Percentiles rank a stretch among this genome's conserved stretches.
Conservation (phyloP, 2,113 vertebrate genomes). For the Oncorhynchus keta region DNA sequence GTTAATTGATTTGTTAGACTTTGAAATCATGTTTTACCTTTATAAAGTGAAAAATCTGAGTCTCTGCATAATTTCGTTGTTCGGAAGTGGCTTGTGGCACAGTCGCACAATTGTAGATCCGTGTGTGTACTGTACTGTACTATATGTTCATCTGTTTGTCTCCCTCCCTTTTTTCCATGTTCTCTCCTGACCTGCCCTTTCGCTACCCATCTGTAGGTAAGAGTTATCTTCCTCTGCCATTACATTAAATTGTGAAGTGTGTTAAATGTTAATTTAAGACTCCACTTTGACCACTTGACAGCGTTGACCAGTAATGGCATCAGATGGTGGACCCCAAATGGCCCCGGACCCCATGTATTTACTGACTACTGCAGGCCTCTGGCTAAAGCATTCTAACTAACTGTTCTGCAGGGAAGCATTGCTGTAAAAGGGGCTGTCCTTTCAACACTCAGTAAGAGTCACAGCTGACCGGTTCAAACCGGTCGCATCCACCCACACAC, state of each 20-base stretch:
- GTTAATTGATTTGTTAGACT: no score
- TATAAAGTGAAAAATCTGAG: no score
- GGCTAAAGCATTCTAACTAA: background rate
- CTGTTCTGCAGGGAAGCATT: background rate
- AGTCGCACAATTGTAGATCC: background rate
- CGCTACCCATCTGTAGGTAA: background rate
- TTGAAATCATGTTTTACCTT: no score
- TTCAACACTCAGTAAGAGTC: constrained; percentile 8
- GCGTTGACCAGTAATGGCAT: no score
- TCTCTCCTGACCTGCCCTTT: background rate
- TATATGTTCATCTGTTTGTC: background rate
- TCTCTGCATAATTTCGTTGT: no score
- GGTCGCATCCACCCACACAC: constrained; percentile 8
- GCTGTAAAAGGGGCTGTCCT: constrained; percentile 3
- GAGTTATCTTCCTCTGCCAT: background rate
- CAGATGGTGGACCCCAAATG: no score
- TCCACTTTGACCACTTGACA: no score
- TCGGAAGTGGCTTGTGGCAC: background rate
- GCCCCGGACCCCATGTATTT: no score
- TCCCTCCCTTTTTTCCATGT: background rate
- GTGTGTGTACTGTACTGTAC: background rate
- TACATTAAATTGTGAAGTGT: no score
- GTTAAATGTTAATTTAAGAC: no score
- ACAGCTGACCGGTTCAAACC: constrained; percentile 26
- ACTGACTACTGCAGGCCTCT: background rate